Evolutionary conservation across 2,113 vertebrate species (phyloP), one percentile per base, ranked within the genome.

Genomic region (Psophia crepitans): DNA sequence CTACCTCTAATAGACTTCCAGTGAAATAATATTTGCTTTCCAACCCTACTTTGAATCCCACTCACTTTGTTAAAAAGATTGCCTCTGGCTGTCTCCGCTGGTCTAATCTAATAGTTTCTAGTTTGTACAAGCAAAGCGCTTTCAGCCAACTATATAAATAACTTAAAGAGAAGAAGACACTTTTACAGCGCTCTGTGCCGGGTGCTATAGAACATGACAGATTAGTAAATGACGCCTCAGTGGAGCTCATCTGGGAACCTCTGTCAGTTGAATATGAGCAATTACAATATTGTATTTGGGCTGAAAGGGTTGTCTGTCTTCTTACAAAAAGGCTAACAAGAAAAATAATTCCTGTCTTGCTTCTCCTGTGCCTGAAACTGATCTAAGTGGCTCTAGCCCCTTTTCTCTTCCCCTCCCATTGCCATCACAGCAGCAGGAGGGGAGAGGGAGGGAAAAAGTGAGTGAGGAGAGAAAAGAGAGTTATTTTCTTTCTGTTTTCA

Each of bases 81-180:
- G 98, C 98, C 98, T 98, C 98, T 97, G 98, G 98, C 98, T 98
- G 97, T 98, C 98, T 98, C 98, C 18, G 84, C 97, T 98, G 98
- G 98, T 96, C 98, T 98, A 98, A 98, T 98, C 98, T 98, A 98
- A 98, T 98, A 98, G 98, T 98, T 98, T 98, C 98, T 98, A 98
- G 98, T 98, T 98, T 98, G 98, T 98, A 98, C 98, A 98, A 98
- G 98, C 98, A 98, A 98, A 98, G 97, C 95, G 92, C 98, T 98
- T 98, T 98, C 98, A 98, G 97, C 97, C 98, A 98, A 97, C 97
- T 98, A 98, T 98, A 98, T 98, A 98, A 98, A 98, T 98, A 98
- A 98, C 97, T 98, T 98, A 98, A 97, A 97, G 98, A 97, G 96
- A 94, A 98, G 97, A 98, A 94, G 98, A 98, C 98, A 98, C 98